phyloP scores from a whole-genome alignment of 1,140 invertebrate species.

The Mya arenaria region DNA sequence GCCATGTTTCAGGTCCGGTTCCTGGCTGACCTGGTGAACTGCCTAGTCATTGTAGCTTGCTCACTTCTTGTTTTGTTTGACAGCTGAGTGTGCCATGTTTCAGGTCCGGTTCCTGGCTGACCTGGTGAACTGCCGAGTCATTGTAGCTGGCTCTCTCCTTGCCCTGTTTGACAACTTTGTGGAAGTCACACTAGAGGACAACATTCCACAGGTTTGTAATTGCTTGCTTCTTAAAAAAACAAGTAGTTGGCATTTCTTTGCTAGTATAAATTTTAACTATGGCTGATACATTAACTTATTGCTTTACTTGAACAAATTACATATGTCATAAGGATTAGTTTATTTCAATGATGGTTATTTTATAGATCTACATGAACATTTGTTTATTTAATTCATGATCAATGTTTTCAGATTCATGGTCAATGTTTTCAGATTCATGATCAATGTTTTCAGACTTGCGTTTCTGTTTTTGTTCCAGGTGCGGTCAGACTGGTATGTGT shows the following conservation, averaged over 20 bases:
- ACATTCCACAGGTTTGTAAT: conserved; percentile 91
- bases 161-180: conserved; percentile 96
- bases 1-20: no score
- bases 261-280: no score
- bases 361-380: not conserved
- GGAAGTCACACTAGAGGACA: conserved; percentile 96
- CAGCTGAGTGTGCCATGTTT: no score
- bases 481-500: conserved; percentile 97
- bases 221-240: no score
- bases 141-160: conserved; percentile 95
- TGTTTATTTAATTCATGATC: not conserved
- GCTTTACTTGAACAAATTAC: not conserved
- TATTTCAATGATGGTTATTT: not conserved
- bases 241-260: no score
- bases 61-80: conserved; percentile 96
- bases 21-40: conserved; percentile 97
- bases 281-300: no score
- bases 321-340: not conserved
- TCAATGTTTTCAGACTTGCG: no score
- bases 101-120: conserved; percentile 95
- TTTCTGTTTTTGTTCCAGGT: no score
- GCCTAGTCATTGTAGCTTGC: conserved; percentile 96
- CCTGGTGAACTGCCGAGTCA: conserved; percentile 98
- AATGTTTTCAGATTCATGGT: no score
- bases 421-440: no score